A percentile compares a stretch with the other conserved stretches of the same genome.
phyloP scores from a whole-genome alignment of 2,113 vertebrate genomes.

The Australoheros scitulus region DNA sequence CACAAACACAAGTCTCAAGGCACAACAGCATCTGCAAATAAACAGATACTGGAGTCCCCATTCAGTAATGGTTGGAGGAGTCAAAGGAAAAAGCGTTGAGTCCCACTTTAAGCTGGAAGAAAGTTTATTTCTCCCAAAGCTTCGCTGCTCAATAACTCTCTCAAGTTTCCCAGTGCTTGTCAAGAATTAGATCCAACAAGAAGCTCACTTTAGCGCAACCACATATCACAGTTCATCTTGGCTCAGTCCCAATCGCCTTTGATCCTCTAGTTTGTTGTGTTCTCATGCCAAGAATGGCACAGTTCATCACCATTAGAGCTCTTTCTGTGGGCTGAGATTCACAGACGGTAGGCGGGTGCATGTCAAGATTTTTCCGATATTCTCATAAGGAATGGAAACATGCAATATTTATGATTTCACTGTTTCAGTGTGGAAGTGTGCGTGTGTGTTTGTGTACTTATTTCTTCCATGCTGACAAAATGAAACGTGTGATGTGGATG shows the following conservation, averaged over 20 bases:
- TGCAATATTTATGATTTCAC: conserved; percentile 44
- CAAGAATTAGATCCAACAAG: conserved; percentile 21
- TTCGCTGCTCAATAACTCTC: neutral
- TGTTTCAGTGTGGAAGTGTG: neutral
- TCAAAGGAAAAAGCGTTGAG: neutral
- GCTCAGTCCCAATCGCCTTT: conserved; percentile 33
- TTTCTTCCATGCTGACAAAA: neutral
- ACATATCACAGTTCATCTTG: conserved; percentile 29
- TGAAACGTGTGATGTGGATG: conserved; percentile 5
- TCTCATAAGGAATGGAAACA: neutral
- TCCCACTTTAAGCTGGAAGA: neutral
- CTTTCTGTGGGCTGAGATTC: conserved; percentile 20
- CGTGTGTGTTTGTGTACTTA: neutral
- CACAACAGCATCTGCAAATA: neutral
- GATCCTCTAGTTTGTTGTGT: conserved; percentile 46
- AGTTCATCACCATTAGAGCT: conserved; percentile 37
- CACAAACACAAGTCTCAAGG: neutral
- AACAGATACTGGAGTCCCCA: too few species aligned
- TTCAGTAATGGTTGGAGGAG: neutral
- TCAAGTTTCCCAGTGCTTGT: neutral
- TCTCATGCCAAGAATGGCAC: conserved; percentile 23
- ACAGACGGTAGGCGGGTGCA: conserved; percentile 36
- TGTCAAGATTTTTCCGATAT: conserved; percentile 35
- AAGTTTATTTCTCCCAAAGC: neutral
- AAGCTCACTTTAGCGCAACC: conserved; percentile 1